A percentile compares a stretch with the other conserved stretches of the same genome.
These are phyloP conservation scores for Leptopterna dolabrata DNA, from an alignment of 2,888 invertebrate species.

Conservation along the genomic window DNA sequence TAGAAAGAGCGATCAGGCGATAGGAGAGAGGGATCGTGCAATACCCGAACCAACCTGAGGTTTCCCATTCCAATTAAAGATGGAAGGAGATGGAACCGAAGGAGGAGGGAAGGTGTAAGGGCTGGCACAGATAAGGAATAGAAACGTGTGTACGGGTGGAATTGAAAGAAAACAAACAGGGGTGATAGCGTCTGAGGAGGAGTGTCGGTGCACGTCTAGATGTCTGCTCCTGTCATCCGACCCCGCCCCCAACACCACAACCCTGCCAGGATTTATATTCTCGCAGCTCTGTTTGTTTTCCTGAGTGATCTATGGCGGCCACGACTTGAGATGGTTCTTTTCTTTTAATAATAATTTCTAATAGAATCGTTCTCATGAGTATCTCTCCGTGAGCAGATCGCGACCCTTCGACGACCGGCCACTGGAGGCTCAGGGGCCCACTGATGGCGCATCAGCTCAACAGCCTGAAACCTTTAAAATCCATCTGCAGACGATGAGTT, in stretches of 20 bases:
- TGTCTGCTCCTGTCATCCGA: conserved; percentile 38
- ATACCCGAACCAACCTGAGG: conserved; percentile 9
- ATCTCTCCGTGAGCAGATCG: conserved; percentile 1
- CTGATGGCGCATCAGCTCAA: neutral
- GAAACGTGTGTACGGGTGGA: conserved; percentile 43
- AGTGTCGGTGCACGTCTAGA: conserved; percentile 45
- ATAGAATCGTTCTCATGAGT: conserved; percentile 29
- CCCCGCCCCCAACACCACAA: conserved; percentile 24
- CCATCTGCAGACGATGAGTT: neutral
- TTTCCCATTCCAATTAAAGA: conserved; percentile 31
- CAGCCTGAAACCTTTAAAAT: neutral
- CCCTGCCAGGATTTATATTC: conserved; percentile 18
- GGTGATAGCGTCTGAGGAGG: conserved; percentile 16
- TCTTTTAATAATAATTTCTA: conserved; percentile 4
- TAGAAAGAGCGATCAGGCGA: conserved; percentile 13
- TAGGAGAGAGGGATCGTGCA: conserved; percentile 8
- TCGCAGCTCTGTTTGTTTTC: conserved; percentile 36
- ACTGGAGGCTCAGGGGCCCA: neutral
- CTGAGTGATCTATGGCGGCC: conserved; percentile 32
- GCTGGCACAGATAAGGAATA: conserved; percentile 5
- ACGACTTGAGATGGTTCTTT: conserved; percentile 26
- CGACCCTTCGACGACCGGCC: neutral
- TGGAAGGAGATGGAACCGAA: neutral
- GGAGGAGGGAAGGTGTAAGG: conserved; percentile 1
- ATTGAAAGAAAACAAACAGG: conserved; percentile 48